phyloP scores from a whole-genome alignment of 1,140 invertebrate genomes.

The Brachionus asplanchnoidis region DNA sequence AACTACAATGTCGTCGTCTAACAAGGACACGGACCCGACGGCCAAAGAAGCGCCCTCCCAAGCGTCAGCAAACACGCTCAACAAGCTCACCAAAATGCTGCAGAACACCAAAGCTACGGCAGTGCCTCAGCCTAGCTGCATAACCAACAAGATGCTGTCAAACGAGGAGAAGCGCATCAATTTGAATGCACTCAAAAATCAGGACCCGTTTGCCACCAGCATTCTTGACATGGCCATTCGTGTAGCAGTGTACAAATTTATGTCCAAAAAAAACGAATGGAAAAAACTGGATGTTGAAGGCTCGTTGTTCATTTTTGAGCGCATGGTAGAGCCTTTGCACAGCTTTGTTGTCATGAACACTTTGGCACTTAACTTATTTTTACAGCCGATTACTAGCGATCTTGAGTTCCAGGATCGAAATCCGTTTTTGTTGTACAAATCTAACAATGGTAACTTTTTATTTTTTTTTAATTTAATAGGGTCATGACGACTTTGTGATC shows the following conservation, averaged over 20 bases:
- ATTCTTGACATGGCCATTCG: conserved; percentile 37
- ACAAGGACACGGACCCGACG: neutral
- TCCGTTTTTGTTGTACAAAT: conserved; percentile 36
- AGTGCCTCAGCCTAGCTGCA: neutral
- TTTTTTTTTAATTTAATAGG: too few relatives aligned
- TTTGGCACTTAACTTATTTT: conserved; percentile 27
- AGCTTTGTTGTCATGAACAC: conserved; percentile 41
- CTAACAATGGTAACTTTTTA: conserved; percentile 9
- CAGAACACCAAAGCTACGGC: conserved; percentile 1
- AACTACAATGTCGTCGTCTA: neutral
- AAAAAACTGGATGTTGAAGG: conserved; percentile 40
- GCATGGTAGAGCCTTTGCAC: conserved; percentile 39
- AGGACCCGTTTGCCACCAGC: conserved; percentile 35
- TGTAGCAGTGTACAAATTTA: conserved; percentile 36
- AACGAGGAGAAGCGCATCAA: conserved; percentile 31
- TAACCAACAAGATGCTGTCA: conserved; percentile 24
- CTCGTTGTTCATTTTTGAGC: conserved; percentile 39
- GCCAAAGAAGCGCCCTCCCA: neutral
- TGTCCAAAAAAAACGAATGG: conserved; percentile 41
- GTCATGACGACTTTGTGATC: too few relatives aligned
- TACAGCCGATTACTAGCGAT: conserved; percentile 32
- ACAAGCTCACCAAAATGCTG: neutral
- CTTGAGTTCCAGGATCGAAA: conserved; percentile 40
- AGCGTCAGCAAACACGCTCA: neutral
- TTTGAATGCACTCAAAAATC: conserved; percentile 34